Evolutionary conservation across 2,113 vertebrate species (phyloP), one percentile per base, ranked within the genome.

Genomic region (Laterallus jamaicensis): DNA sequence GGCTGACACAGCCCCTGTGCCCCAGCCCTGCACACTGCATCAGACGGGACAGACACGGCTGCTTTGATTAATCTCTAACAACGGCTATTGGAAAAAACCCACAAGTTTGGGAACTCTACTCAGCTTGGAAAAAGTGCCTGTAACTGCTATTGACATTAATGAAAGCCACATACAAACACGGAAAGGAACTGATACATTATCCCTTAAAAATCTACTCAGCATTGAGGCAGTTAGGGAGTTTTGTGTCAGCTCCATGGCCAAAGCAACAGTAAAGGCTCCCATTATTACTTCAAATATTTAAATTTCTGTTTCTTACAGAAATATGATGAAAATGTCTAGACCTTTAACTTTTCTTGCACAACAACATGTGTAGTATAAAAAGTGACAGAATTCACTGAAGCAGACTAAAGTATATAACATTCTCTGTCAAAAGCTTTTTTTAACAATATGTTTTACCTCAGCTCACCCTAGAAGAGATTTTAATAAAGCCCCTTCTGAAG

Each of bases 261-360:
- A 95, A 97, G 92, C 80, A 97, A 95, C 71, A 91, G 62, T 76
- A 95, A 96, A 94, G 84, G 90, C 55, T 95, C 71, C 75, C 66
- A 92, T 96, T 97, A 96, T 92, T 97, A 96, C 90, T 90, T 94
- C 92, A 89, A 95, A 94, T 93, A 97, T 96, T 96, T 95, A 97
- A 95, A 96, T 95, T 93, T 96, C 90, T 96, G 35, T 94, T 97
- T 96, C 92, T 95, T 94, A 85, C 71, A 75, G 85, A 96, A 96
- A 92, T 93, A 95, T 84, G 92, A 81, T 80, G 55, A 94, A 97
- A 75, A 91, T 73, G 95, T 90, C 92, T 87, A 91, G 92, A 93
- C 88, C 70, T 94, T 94, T 97, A 97, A 97, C 92, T 91, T 66
- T 82, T 79, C 82, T 94, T 74, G 71, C 52, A 28, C 9, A 7